These are phyloP conservation scores for Lepidurus couesii DNA, from an alignment of 1,140 invertebrate species.

Conservation along the genomic window DNA sequence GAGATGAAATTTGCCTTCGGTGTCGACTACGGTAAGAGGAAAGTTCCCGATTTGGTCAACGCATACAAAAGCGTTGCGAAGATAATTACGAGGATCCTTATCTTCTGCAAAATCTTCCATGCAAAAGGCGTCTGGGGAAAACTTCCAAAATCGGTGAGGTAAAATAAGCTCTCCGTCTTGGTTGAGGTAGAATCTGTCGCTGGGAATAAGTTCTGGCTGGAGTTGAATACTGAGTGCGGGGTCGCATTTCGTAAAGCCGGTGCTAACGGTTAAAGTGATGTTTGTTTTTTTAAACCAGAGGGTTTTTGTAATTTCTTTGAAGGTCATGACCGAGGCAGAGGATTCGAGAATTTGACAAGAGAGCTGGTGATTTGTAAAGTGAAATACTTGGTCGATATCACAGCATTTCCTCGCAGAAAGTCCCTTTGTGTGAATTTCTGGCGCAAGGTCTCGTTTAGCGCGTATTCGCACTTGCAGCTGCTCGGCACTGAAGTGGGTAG, in stretches of 20 bases:
- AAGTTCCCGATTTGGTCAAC: background rate
- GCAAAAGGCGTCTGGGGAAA: background rate
- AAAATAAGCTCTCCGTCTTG: constrained; percentile 16
- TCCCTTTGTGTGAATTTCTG: background rate
- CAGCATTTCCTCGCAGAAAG: constrained; percentile 18
- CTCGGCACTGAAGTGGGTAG: background rate
- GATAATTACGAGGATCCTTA: background rate
- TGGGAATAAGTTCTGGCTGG: constrained; percentile 1
- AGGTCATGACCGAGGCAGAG: constrained; percentile 11
- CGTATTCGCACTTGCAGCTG: background rate
- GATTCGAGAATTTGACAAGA: background rate
- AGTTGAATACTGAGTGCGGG: background rate
- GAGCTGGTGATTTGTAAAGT: background rate
- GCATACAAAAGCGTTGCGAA: constrained; percentile 26
- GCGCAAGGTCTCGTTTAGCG: background rate
- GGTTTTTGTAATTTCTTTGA: constrained; percentile 22
- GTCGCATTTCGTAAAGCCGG: background rate
- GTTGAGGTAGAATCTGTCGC: constrained; percentile 24
- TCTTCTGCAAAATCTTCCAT: constrained; percentile 31
- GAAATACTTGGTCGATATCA: constrained; percentile 25
- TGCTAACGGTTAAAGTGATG: background rate
- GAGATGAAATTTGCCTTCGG: background rate
- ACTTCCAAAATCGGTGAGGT: constrained; percentile 24
- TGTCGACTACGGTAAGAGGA: background rate
- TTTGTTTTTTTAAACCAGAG: constrained; percentile 6